Evolutionary conservation across 2,888 invertebrate species (phyloP), one percentile per base, ranked within the genome.

Genomic region (Zaprionus bogoriensis): DNA sequence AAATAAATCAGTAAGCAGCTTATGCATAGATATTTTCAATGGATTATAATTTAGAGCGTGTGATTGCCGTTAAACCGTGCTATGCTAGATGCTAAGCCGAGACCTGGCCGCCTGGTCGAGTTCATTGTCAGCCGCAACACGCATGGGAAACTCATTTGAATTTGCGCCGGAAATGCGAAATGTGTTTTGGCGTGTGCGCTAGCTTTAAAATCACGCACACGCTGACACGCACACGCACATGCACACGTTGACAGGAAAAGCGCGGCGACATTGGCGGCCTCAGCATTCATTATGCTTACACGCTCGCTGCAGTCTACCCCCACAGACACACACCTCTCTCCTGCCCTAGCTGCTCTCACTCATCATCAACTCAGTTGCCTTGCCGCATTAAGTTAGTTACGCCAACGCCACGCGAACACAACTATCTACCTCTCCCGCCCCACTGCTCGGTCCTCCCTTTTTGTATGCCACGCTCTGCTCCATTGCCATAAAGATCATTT

Each of bases 401-500:
- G 66, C 39, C 20, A 23, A 2, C 28, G 19, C 6, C 10, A 30
- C 27, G 46, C 23, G 6, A 50, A 10, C 41, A 14, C 25, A 23
- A 42, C 23, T 28, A 10, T 19, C 19, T 23, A 1, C 6, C 5
- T 9, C 19, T 4, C 7, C 12, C 0, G n/a, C 9, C 6, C 4
- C 14, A 20, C 5, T 4, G 3, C n/a, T 0, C 44, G n/a, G n/a
- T n/a, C 1, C 19, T 17, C n/a, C 7, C 9, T 36, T 14, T 0
- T 17, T 12, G 5, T 7, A 6, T 2, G 52, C 2, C 14, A 9
- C 5, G n/a, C 6, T 5, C 14, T 25, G 39, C 12, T 60, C 59
- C 71, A 65, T 64, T 57, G 48, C 64, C 44, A 65, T 67, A 72
- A 77, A 77, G 65, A 57, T 57, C 55, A 74, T 44, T 82, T 65